Conservation (phyloP, 2,113 vertebrate species). For the Poeciliopsis occidentalis region DNA sequence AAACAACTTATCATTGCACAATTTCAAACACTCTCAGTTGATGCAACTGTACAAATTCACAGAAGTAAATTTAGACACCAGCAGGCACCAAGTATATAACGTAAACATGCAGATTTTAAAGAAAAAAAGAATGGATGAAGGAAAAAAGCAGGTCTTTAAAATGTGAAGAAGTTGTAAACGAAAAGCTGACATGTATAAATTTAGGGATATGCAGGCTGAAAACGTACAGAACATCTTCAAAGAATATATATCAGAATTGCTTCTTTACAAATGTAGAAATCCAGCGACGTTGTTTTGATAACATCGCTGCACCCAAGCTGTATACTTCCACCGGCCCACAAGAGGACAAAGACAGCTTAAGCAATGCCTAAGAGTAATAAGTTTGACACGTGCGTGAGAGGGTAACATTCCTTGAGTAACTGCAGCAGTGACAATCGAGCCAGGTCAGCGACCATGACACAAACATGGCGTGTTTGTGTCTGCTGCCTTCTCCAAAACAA, state of each 20-base stretch:
- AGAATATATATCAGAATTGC: too few relatives aligned
- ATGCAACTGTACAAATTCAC: neutral
- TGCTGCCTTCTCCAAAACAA: too few relatives aligned
- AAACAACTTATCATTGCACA: constrained; percentile 30
- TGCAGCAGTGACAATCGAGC: too few relatives aligned
- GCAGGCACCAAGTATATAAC: constrained; percentile 16
- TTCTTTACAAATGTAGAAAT: neutral
- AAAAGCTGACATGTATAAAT: too few relatives aligned
- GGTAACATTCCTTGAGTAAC: too few relatives aligned
- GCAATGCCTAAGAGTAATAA: neutral
- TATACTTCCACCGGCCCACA: neutral
- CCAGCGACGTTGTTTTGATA: neutral
- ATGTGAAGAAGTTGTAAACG: too few relatives aligned
- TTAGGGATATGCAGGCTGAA: neutral
- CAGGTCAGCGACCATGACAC: too few relatives aligned
- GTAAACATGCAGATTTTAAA: constrained; percentile 34
- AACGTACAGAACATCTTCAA: constrained; percentile 5
- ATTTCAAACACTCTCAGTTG: constrained; percentile 16
- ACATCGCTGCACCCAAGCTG: neutral
- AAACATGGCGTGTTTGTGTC: too few relatives aligned
- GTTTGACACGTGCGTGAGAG: too few relatives aligned
- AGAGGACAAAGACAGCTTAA: neutral
- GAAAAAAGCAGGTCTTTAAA: too few relatives aligned
- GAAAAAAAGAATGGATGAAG: neutral
- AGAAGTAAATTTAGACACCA: constrained; percentile 31